Conservation (phyloP, 2,113 vertebrate species). For the Arenaria interpres region DNA sequence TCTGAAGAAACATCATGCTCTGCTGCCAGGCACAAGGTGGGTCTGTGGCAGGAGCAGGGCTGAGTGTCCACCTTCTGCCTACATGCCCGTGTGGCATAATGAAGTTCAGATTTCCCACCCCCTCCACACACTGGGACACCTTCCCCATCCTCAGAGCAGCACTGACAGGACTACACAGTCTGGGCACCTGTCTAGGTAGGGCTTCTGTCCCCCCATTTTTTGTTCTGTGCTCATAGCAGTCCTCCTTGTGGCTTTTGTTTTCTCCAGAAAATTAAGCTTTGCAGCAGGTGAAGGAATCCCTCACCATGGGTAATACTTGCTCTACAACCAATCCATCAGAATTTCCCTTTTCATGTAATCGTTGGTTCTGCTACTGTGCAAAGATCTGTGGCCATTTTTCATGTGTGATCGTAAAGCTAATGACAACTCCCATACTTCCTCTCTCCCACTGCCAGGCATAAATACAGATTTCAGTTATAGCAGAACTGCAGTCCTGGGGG, state of each 20-base stretch:
- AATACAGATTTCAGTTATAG: background rate
- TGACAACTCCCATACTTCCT: background rate
- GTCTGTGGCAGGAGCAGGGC: background rate
- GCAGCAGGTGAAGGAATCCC: background rate
- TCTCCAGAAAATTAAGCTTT: background rate
- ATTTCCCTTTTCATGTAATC: background rate
- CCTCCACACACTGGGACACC: background rate
- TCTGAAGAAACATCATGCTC: background rate
- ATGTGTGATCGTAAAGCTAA: background rate
- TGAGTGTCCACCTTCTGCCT: background rate
- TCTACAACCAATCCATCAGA: background rate
- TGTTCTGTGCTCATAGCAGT: background rate
- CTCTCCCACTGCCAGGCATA: background rate
- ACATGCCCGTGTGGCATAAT: accelerated
- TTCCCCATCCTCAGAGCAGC: background rate
- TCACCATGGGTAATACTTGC: background rate
- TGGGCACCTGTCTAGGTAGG: background rate
- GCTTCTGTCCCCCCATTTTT: background rate
- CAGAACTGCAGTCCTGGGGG: background rate
- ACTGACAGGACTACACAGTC: background rate
- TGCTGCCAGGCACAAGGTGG: accelerated
- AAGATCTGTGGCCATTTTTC: background rate
- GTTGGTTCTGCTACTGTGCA: background rate
- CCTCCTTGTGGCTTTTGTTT: background rate
- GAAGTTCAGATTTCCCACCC: accelerated